Base-by-base conservation (phyloP, 2,113 vertebrate species). In the Actinemys pallida region DNA sequence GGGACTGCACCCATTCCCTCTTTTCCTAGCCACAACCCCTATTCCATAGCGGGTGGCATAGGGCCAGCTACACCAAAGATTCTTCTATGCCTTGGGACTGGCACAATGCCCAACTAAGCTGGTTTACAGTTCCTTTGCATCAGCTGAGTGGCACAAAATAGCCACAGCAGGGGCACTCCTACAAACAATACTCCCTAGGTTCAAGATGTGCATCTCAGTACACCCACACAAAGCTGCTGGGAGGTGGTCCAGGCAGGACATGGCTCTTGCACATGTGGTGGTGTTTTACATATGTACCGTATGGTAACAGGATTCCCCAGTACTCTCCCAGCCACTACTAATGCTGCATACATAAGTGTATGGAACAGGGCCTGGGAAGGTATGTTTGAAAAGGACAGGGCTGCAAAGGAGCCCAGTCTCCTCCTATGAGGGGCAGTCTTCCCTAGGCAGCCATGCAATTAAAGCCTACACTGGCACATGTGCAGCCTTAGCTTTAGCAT, bases 171-270 rank as follows among this genome's bases (percentile, higher is more conserved):
- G 93, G 10, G 39, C 93, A 78, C 47, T 84, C 7, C 82, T 92
- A 5, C 0, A 0, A 57, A 25, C 83, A 75, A 89, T 56, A 42
- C 1, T 24, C 96, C 81, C 97, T 97, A 97, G 97, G 86, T 96
- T 94, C 96, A 95, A 97, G 95, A 87, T 96, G 35, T 96, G 83
- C n/a, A 94, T 90, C 92, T 89, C 84, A 56, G 80, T 69, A 87
- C 81, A 96, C 8, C 12, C 72, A 31, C 16, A 62, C 29, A 7
- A 29, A 76, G 45, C 0, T 1, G 65, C 31, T 31, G 59, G 59
- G 29, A 62, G 29, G 29, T 62, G 29, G 31, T 14, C 1, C 3
- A 83, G 87, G 57, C 84, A 31, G 45, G 50, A 79, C 76, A 88
- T 57, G 92, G 49, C 80, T 17, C 82, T 93, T 0, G 2, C 84